These are phyloP conservation scores for Paraescarpia echinospica DNA, from an alignment of 1,140 invertebrate genomes.

Conservation along the genomic window DNA sequence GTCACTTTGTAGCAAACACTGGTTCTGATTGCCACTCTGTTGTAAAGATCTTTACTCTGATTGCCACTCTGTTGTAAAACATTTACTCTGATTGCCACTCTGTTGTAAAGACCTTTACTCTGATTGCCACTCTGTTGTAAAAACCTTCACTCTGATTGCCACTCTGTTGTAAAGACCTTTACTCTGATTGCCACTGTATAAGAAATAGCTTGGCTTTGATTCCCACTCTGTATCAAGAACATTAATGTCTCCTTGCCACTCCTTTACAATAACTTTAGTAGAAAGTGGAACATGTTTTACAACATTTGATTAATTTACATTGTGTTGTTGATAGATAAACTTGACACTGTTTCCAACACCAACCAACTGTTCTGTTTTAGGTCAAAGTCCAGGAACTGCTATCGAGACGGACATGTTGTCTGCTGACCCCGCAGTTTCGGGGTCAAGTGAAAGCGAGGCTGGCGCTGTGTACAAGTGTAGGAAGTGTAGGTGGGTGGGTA, in stretches of 20 bases:
- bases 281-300: no score
- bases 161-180: no score
- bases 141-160: no score
- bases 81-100: neutral
- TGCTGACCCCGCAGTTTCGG: conserved; percentile 22
- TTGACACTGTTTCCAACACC: neutral
- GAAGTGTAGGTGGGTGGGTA: conserved; percentile 41
- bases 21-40: conserved; percentile 11
- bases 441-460: neutral
- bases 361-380: neutral
- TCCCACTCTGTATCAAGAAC: no score
- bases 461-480: conserved; percentile 38
- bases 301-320: no score
- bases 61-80: neutral
- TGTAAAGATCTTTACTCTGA: neutral
- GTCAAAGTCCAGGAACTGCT: neutral
- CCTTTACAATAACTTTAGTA: no score
- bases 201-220: no score
- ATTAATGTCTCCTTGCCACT: no score
- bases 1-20: neutral
- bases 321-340: no score
- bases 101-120: neutral
- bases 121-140: no score
- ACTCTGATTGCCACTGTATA: no score
- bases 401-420: conserved; percentile 23